Conservation (phyloP, 2,888 invertebrate genomes). For the Coleophora flavipennella region DNA sequence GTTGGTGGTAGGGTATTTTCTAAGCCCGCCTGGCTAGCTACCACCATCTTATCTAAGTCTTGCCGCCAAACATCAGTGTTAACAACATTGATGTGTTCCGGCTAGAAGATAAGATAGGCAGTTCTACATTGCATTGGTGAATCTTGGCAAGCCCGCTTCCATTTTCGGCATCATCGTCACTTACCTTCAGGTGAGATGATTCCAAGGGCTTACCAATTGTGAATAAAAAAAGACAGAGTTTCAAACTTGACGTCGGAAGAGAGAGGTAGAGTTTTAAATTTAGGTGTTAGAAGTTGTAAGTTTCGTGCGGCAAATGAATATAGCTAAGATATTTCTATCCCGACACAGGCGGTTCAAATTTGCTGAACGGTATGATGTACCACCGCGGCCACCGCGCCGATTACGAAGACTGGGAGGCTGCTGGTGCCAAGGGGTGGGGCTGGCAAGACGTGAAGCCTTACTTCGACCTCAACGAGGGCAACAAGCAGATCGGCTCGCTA, state of each 20-base stretch:
- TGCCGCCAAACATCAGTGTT: too few relatives aligned
- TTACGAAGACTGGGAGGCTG: constrained; percentile 78
- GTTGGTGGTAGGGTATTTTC: too few relatives aligned
- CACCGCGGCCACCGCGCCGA: constrained; percentile 80
- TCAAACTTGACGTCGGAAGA: background rate
- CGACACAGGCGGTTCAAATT: constrained; percentile 78
- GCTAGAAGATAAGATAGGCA: too few relatives aligned
- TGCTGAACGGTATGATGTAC: constrained; percentile 87
- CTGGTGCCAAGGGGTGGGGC: constrained; percentile 80
- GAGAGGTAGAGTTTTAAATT: background rate
- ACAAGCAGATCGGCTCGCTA: constrained; percentile 67
- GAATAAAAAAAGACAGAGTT: too few relatives aligned
- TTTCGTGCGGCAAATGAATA: background rate
- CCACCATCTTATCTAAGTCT: too few relatives aligned
- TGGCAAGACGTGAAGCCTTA: constrained; percentile 79
- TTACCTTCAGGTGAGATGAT: too few relatives aligned
- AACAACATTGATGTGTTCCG: too few relatives aligned
- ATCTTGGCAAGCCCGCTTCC: too few relatives aligned
- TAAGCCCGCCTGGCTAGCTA: too few relatives aligned
- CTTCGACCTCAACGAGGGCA: constrained; percentile 77
- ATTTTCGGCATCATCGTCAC: too few relatives aligned
- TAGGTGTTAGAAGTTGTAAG: background rate
- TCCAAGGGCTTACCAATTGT: too few relatives aligned
- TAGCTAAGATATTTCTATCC: background rate
- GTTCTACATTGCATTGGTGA: too few relatives aligned